Evolutionary conservation across 1,140 invertebrate species (phyloP).

Genomic region (Rhizoglyphus robini): DNA sequence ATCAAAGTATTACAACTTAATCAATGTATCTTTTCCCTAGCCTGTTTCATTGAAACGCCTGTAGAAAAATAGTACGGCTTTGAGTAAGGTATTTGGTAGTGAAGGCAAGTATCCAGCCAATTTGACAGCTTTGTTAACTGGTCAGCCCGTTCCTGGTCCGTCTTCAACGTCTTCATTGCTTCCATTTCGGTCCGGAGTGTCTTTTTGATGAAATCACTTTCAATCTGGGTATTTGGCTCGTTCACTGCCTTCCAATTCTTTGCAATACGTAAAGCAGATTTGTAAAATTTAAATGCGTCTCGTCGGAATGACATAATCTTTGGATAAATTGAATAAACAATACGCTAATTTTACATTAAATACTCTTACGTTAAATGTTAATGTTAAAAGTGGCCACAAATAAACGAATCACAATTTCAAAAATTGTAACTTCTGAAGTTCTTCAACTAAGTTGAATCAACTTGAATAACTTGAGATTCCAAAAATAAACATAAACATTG

Average conservation of each 20-base stretch:
- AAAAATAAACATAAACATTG: too few species aligned
- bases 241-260: slow-evolving; percentile 9
- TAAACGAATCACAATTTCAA: too few species aligned
- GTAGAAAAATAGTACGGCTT: slow-evolving; percentile 17
- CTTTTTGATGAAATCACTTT: background rate
- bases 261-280: background rate
- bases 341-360: too few species aligned
- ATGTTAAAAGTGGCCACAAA: too few species aligned
- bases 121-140: slow-evolving; percentile 12
- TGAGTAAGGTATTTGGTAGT: slow-evolving; percentile 19
- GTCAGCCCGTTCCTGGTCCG: background rate
- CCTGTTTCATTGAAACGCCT: slow-evolving; percentile 16
- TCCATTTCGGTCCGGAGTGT: background rate
- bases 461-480: too few species aligned
- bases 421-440: too few species aligned
- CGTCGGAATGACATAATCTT: background rate
- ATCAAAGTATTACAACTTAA: background rate
- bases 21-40: background rate
- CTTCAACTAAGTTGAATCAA: too few species aligned
- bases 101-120: slow-evolving; percentile 6
- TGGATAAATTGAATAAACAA: background rate
- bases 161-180: slow-evolving; percentile 5
- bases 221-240: background rate
- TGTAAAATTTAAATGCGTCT: background rate
- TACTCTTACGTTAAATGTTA: too few species aligned